These are phyloP conservation scores for Heliocidaris erythrogramma DNA, from an alignment of 35 echinoderm and acorn worm species.

Conservation along the genomic window DNA sequence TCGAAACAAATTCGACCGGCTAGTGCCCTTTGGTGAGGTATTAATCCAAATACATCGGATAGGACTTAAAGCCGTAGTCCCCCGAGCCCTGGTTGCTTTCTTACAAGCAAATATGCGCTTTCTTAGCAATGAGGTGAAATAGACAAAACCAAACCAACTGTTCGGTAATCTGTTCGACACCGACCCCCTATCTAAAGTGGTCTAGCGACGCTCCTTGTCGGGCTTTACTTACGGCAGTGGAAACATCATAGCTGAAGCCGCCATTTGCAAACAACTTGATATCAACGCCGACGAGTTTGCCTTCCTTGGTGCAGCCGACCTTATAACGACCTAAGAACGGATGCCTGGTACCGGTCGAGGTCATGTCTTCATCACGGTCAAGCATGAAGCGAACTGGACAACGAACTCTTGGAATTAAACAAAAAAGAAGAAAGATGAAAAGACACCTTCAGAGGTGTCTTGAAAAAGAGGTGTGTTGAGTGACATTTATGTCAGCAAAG, in stretches of 20 bases:
- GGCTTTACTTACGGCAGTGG: constrained; percentile 22
- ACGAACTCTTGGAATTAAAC: constrained; percentile 12
- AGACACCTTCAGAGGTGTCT: neutral
- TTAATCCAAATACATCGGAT: too few relatives aligned
- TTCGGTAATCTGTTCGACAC: too few relatives aligned
- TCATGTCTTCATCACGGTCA: constrained; percentile 83
- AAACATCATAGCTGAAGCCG: constrained; percentile 52
- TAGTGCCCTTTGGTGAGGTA: too few relatives aligned
- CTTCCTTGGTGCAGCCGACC: constrained; percentile 75
- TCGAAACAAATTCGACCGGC: too few relatives aligned
- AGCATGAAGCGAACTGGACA: constrained; percentile 75
- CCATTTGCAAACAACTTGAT: constrained; percentile 64
- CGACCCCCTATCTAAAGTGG: too few relatives aligned
- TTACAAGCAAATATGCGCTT: too few relatives aligned
- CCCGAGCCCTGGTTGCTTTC: too few relatives aligned
- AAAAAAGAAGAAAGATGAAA: neutral
- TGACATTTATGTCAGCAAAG: too few relatives aligned
- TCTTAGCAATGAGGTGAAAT: too few relatives aligned
- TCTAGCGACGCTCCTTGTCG: too few relatives aligned
- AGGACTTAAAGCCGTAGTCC: neutral
- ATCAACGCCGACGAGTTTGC: constrained; percentile 61
- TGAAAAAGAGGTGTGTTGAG: neutral
- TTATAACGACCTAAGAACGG: constrained; percentile 76
- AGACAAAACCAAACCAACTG: too few relatives aligned
- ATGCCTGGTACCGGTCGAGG: constrained; percentile 66